These are phyloP conservation scores for Melolontha melolontha DNA, from an alignment of 2,888 invertebrate species.

Conservation along the genomic window DNA sequence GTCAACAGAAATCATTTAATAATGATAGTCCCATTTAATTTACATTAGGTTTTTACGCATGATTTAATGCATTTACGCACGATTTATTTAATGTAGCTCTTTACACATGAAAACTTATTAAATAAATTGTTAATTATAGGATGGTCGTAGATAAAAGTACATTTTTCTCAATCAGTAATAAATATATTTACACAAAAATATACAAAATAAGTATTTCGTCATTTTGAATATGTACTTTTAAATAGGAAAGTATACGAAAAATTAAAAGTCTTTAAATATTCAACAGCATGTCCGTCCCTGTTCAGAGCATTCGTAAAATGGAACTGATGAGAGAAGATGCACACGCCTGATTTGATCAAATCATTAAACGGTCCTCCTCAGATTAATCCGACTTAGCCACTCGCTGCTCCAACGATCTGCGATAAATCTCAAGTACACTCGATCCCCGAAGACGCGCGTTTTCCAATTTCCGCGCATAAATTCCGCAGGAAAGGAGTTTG, in stretches of 20 bases:
- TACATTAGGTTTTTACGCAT: too few species aligned
- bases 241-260: neutral
- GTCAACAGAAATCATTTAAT: too few species aligned
- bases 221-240: neutral
- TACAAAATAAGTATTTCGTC: too few species aligned
- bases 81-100: too few species aligned
- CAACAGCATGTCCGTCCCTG: conserved; percentile 12
- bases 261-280: conserved; percentile 15
- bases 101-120: too few species aligned
- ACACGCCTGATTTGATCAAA: conserved; percentile 29
- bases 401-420: conserved; percentile 43
- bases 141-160: too few species aligned
- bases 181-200: too few species aligned
- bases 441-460: conserved; percentile 45
- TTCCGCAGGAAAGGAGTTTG: conserved; percentile 33
- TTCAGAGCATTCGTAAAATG: conserved; percentile 18
- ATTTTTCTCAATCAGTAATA: too few species aligned
- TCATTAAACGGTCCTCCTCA: conserved; percentile 44
- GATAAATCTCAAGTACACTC: conserved; percentile 50
- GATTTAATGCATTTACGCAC: too few species aligned
- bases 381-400: conserved; percentile 48
- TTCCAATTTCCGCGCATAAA: conserved; percentile 51
- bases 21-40: too few species aligned
- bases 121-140: too few species aligned
- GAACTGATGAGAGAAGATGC: conserved; percentile 20